A percentile compares a stretch with the other conserved stretches of the same genome.
Evolutionary conservation across 2,888 invertebrate genomes (phyloP).

Genomic region (Rhaphigaster nebulosa): DNA sequence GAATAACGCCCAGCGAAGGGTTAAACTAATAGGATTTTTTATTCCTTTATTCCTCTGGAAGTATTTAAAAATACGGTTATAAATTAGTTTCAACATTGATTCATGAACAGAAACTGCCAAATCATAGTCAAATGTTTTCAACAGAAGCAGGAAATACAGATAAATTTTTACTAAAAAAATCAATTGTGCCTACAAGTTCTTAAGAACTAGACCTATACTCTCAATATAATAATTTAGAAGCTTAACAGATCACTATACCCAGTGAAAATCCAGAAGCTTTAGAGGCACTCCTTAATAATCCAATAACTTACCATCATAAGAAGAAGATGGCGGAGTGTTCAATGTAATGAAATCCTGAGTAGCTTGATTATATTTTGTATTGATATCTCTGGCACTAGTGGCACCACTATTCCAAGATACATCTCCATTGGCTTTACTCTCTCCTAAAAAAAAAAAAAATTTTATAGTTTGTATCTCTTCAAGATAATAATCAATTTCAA

Average conservation of each 20-base stretch:
- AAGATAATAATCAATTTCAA: not conserved
- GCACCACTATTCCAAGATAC: slow-evolving; percentile 48
- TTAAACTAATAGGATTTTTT: no score
- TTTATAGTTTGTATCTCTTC: not conserved
- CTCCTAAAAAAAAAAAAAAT: not conserved
- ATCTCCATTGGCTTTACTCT: slow-evolving; percentile 44
- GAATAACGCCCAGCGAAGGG: no score
- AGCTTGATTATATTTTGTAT: slow-evolving; percentile 25
- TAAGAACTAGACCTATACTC: not conserved
- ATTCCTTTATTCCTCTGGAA: no score
- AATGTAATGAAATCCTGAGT: slow-evolving; percentile 60
- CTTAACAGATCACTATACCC: not conserved
- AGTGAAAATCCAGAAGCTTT: not conserved
- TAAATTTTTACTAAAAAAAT: not conserved
- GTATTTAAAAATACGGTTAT: no score
- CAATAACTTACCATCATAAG: slow-evolving; percentile 53
- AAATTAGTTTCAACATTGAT: no score
- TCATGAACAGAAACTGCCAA: no score
- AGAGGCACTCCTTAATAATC: not conserved
- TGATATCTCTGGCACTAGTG: slow-evolving; percentile 32
- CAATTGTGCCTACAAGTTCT: not conserved
- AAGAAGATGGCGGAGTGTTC: slow-evolving; percentile 53
- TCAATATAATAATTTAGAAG: not conserved
- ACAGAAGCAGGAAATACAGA: no score
- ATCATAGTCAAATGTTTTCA: no score